Evolutionary conservation across 1,140 invertebrate species (phyloP), one percentile per base, ranked within the genome.

Genomic region (Onthophagus taurus): DNA sequence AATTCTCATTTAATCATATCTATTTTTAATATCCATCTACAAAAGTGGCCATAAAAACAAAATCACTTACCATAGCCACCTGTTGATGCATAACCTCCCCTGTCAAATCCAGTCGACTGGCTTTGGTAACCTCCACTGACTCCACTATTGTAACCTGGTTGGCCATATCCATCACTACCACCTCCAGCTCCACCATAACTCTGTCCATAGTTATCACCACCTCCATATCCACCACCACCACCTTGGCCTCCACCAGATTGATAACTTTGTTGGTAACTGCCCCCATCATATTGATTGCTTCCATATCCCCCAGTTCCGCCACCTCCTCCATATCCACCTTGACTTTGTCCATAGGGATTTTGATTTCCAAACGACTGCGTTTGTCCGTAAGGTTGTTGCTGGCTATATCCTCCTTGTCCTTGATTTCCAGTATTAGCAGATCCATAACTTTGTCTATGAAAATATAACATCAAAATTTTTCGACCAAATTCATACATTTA

Each of bases 41-140:
- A n/a, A n/a, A n/a, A n/a, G n/a, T n/a, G n/a, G n/a, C n/a, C n/a
- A 13, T 6, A 13, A 37, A 29, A 41, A 23, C 11, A 13, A 9
- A 18, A 7, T 4, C 4, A 29, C 38, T 41, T 41, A 41, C 38
- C 38, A 21, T 41, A 41, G 24, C 38, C 38, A 12, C 38, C 38
- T 3, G 38, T 11, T 8, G 38, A 5, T 8, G 38, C 38, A 29
- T 41, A 41, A 41, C 38, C 23, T 11, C 38, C 38, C 17, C 38
- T 26, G 38, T 41, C 38, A 17, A 26, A 41, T 23, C 38, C 38
- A 8, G 21, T 24, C 9, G 17, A 13, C n/a, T 41, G 38, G 19
- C 38, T 41, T 29, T 41, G 38, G 24, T 41, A 41, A 11, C 38
- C 38, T n/a, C n/a, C n/a, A n/a, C n/a, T n/a, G n/a, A 21, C 35